phyloP scores from a whole-genome alignment of 2,888 invertebrate species.

The Aleiodes leptofemur region DNA sequence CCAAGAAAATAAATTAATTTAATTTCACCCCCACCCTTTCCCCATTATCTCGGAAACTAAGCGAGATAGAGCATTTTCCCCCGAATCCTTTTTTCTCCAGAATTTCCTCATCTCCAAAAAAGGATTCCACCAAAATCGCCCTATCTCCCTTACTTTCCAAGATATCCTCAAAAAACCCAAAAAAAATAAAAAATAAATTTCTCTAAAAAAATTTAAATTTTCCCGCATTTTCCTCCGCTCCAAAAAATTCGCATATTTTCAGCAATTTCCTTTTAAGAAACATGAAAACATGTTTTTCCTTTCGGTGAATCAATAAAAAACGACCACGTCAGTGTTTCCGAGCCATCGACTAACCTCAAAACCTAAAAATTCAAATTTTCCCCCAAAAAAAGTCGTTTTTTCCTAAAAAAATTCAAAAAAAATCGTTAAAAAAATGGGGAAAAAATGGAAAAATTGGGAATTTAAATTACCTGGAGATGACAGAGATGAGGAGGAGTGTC shows the following conservation, averaged over 20 bases:
- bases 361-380: slow-evolving; percentile 11
- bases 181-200: no score
- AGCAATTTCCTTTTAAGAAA: not conserved
- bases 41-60: no score
- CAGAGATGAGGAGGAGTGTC: slow-evolving; percentile 79
- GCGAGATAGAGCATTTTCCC: no score
- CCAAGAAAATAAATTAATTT: no score
- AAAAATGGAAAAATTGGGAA: slow-evolving; percentile 55
- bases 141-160: no score
- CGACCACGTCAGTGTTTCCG: slow-evolving; percentile 28
- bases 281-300: not conserved
- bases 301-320: slow-evolving; percentile 13
- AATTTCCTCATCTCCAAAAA: no score
- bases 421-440: slow-evolving; percentile 39
- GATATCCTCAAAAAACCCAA: no score
- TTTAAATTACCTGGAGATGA: slow-evolving; percentile 77
- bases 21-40: no score
- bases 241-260: not conserved
- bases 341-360: slow-evolving; percentile 35
- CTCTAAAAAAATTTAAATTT: no score
- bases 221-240: not conserved
- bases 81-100: no score
- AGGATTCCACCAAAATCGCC: no score
- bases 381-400: not conserved
- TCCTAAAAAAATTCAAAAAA: not conserved